Evolutionary conservation across 2,888 invertebrate genomes (phyloP), one percentile per base, ranked within the genome.

Genomic region (Dolomedes plantarius): DNA sequence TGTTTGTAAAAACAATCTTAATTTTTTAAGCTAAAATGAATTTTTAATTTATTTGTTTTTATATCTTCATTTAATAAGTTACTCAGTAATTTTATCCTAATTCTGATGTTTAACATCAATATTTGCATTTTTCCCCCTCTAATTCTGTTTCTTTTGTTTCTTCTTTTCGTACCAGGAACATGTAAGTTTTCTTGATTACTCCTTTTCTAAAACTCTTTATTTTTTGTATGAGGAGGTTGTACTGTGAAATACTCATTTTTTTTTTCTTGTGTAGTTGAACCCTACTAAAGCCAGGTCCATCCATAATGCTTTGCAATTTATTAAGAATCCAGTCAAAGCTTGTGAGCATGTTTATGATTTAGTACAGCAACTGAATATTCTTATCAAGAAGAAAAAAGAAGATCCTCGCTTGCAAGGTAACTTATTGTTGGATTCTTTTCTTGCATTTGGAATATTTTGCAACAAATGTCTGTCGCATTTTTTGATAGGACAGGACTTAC

Each of bases 211-310:
- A n/a, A n/a, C n/a, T n/a, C n/a, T n/a, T n/a, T n/a, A n/a, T n/a
- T n/a, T n/a, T n/a, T n/a, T n/a, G n/a, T n/a, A n/a, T n/a, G n/a
- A n/a, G n/a, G n/a, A n/a, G n/a, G n/a, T n/a, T n/a, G n/a, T n/a
- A n/a, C n/a, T n/a, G n/a, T n/a, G n/a, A n/a, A n/a, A n/a, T n/a
- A n/a, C n/a, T n/a, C n/a, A n/a, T 3, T 1, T 56, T 9, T 16
- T 46, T 5, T 46, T 46, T 46, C 64, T 71, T 39, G 87, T 86
- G 5, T 89, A 92, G 91, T 95, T 98, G 89, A 98, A 98, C 93
- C 98, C 99, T 0, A 96, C 97, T 89, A 94, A 95, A 87, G 96
- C 97, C n/a, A 94, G 95, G 74, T 98, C 98, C 89, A 96, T 99
- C 89, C 93, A 94, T 88, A 95, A 96, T 89, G 98, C 99, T 0